Conservation (phyloP, 2,888 invertebrate species). For the Orthosia cruda region DNA sequence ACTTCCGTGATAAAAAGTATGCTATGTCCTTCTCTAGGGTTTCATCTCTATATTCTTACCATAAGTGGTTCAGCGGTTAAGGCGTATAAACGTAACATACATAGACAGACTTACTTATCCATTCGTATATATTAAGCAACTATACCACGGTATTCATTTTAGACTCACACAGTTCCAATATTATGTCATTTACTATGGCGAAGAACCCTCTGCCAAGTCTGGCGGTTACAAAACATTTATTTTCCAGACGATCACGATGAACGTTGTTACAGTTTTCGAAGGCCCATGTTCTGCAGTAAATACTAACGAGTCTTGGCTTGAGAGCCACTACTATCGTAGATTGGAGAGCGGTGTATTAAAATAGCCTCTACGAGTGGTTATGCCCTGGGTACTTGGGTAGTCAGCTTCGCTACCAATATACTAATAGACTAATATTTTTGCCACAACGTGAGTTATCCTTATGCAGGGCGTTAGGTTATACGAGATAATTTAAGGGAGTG, state of each 20-base stretch:
- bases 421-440: slow-evolving; percentile 34
- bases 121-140: no score
- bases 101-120: no score
- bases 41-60: no score
- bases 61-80: no score
- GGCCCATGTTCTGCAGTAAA: slow-evolving; percentile 37
- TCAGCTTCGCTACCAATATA: slow-evolving; percentile 8
- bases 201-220: slow-evolving; percentile 8
- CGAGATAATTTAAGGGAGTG: neutral
- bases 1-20: no score
- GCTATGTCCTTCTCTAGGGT: no score
- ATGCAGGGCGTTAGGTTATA: no score
- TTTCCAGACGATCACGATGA: slow-evolving; percentile 5
- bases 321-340: slow-evolving; percentile 33
- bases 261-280: slow-evolving; percentile 14
- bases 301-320: slow-evolving; percentile 41
- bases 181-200: neutral
- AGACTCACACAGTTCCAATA: no score
- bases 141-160: no score
- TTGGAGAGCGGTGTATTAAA: slow-evolving; percentile 4
- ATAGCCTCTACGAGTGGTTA: neutral
- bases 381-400: neutral
- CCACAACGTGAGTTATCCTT: neutral
- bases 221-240: slow-evolving; percentile 8
- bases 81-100: no score